Conservation (phyloP, 2,113 vertebrate species). For the Stictonetta naevosa region DNA sequence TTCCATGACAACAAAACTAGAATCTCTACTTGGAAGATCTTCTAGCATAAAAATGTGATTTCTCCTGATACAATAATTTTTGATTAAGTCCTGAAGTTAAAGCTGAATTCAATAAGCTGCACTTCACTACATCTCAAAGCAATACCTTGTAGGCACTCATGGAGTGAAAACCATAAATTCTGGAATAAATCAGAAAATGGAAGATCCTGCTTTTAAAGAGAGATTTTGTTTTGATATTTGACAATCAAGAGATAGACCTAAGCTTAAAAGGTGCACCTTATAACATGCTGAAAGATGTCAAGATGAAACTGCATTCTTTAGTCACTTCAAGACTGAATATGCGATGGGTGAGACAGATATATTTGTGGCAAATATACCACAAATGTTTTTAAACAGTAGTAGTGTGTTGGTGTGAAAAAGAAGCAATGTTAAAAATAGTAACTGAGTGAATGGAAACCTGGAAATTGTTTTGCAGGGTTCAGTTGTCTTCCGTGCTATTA, state of each 20-base stretch:
- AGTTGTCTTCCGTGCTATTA: rapidly evolving
- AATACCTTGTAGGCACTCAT: neutral
- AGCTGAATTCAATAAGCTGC: neutral
- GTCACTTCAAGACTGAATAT: neutral
- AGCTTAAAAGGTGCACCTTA: neutral
- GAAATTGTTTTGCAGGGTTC: neutral
- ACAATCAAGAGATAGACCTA: neutral
- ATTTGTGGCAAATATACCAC: neutral
- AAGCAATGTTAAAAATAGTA: neutral
- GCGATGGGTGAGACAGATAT: neutral
- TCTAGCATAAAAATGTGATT: neutral
- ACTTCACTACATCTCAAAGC: neutral
- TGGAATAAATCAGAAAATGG: neutral
- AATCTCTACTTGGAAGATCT: neutral
- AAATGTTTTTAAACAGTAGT: neutral
- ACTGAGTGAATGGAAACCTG: neutral
- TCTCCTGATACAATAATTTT: neutral
- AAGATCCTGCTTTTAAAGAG: neutral
- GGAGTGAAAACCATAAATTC: neutral
- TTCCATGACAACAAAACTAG: neutral
- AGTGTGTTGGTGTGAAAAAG: neutral
- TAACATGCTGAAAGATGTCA: neutral
- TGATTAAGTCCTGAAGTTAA: neutral
- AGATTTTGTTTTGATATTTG: neutral
- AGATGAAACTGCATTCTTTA: neutral